Conservation (phyloP, 1,140 invertebrate genomes). For the Akabosia matsudoensis region DNA sequence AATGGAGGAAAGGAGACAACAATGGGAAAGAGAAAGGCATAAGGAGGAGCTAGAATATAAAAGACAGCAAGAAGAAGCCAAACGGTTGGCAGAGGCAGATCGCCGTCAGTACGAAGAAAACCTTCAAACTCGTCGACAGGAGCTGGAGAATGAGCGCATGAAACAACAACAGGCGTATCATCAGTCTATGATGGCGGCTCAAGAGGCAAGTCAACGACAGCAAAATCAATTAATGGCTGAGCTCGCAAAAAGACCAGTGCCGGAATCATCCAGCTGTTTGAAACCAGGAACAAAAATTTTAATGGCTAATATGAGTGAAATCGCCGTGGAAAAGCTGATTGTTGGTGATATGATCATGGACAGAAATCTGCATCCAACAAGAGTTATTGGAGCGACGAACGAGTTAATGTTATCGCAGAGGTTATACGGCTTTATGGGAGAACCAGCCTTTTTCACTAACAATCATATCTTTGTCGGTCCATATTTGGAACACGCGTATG, state of each 20-base stretch:
- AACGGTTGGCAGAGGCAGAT: neutral
- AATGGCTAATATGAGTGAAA: neutral
- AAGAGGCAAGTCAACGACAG: neutral
- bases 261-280: neutral
- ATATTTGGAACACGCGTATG: neutral
- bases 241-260: neutral
- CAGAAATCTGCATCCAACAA: neutral
- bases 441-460: slow-evolving; percentile 25
- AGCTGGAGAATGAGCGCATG: neutral
- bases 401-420: neutral
- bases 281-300: neutral
- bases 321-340: neutral
- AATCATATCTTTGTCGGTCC: slow-evolving; percentile 27
- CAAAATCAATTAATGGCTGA: neutral
- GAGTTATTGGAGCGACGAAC: neutral
- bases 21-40: neutral
- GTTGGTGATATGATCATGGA: slow-evolving; percentile 8
- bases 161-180: neutral
- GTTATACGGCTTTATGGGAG: slow-evolving; percentile 20
- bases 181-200: neutral
- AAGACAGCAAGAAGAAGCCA: neutral
- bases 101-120: neutral
- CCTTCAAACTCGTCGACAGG: neutral
- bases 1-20: neutral
- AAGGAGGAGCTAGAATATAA: neutral